Evolutionary conservation across 1,140 invertebrate species (phyloP).

Genomic region (Asbolus verrucosus): DNA sequence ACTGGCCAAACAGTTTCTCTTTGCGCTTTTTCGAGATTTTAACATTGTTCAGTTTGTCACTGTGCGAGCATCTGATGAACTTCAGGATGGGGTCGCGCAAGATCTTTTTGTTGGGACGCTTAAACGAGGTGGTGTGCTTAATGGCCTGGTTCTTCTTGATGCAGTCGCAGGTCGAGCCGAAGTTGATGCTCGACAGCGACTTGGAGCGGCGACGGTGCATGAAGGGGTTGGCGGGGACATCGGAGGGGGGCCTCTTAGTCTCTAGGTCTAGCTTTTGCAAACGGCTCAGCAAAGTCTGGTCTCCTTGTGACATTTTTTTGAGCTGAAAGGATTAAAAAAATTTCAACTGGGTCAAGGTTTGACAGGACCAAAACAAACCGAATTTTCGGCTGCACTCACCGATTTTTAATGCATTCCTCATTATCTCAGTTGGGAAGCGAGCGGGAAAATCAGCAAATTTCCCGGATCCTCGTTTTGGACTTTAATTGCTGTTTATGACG

Average conservation of each 20-base stretch:
- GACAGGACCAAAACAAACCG: slow-evolving; percentile 46
- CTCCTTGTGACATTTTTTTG: slow-evolving; percentile 60
- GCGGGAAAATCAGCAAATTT: not conserved
- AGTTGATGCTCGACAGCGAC: slow-evolving; percentile 61
- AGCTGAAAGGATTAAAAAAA: slow-evolving; percentile 26
- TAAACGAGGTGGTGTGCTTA: slow-evolving; percentile 62
- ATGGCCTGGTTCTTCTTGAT: slow-evolving; percentile 52
- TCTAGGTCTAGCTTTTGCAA: slow-evolving; percentile 62
- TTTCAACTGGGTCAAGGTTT: slow-evolving; percentile 54
- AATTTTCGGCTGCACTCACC: slow-evolving; percentile 21
- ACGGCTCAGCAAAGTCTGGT: slow-evolving; percentile 54
- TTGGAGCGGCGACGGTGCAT: slow-evolving; percentile 60
- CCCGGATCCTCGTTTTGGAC: not conserved
- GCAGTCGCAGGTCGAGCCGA: slow-evolving; percentile 58
- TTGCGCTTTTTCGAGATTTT: slow-evolving; percentile 45
- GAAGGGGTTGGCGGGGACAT: slow-evolving; percentile 58
- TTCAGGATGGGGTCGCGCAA: slow-evolving; percentile 61
- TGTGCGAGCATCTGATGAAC: slow-evolving; percentile 55
- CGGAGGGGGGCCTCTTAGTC: slow-evolving; percentile 36
- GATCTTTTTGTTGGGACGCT: slow-evolving; percentile 59
- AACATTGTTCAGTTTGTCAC: slow-evolving; percentile 41
- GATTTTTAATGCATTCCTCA: slow-evolving; percentile 35
- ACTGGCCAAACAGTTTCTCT: slow-evolving; percentile 59
- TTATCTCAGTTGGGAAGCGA: slow-evolving; percentile 31
- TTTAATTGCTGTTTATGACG: slow-evolving; percentile 19